phyloP scores from a whole-genome alignment of 2,113 vertebrate genomes.

The Cyanistes caeruleus region DNA sequence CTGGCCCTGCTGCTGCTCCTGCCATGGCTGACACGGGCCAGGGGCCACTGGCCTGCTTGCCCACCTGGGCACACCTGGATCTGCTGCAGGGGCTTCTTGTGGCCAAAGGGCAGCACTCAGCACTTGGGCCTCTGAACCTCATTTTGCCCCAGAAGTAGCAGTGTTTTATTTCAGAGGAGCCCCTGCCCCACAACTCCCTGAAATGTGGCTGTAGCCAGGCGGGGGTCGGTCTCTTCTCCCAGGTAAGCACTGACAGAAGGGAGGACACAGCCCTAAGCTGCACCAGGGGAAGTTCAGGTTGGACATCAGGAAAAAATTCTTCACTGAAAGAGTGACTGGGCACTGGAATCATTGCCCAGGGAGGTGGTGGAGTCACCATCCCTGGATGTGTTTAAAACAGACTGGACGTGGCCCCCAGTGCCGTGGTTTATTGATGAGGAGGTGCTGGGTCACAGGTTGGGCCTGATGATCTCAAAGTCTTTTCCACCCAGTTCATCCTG shows the following conservation, averaged over 20 bases:
- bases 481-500: neutral
- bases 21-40: neutral
- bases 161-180: accelerated
- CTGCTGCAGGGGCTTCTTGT: neutral
- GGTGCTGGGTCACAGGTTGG: neutral
- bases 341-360: neutral
- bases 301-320: neutral
- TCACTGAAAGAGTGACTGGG: neutral
- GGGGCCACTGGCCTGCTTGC: neutral
- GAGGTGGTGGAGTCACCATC: neutral
- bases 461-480: neutral
- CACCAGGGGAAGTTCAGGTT: neutral
- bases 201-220: accelerated
- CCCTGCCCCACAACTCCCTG: neutral
- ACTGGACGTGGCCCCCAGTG: neutral
- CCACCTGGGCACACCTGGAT: neutral
- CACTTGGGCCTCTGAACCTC: neutral
- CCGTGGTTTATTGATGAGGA: neutral
- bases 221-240: accelerated
- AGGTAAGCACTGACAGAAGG: accelerated
- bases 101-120: neutral
- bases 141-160: neutral
- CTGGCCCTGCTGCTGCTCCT: neutral
- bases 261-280: neutral
- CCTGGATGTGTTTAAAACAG: neutral